A percentile compares a stretch with the other conserved stretches of the same genome.
Conservation (phyloP, 2,113 vertebrate species). For the Gila orcuttii region DNA sequence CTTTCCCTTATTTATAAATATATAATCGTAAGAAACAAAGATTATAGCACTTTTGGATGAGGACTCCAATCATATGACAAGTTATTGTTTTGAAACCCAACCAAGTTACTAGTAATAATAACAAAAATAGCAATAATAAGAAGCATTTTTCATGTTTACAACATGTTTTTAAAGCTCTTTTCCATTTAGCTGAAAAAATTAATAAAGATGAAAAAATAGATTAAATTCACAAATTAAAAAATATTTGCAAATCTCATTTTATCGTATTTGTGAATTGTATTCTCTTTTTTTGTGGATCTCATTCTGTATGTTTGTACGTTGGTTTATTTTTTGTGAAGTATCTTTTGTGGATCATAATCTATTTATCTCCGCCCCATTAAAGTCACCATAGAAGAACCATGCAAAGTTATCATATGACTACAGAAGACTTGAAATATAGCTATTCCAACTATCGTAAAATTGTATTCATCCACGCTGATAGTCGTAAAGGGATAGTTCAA, state of each 20-base stretch:
- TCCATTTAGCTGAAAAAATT: neutral
- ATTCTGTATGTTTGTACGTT: neutral
- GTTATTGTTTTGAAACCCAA: neutral
- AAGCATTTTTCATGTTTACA: neutral
- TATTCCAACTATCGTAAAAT: neutral
- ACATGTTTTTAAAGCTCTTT: neutral
- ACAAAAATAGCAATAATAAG: neutral
- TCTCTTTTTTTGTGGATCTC: neutral
- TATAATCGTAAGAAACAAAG: neutral
- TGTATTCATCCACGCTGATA: neutral
- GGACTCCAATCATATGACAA: neutral
- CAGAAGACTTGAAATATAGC: neutral
- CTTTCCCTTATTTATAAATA: neutral
- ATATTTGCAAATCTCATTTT: neutral
- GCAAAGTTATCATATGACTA: neutral
- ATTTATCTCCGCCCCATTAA: neutral
- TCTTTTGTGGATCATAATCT: neutral
- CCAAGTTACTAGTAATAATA: neutral
- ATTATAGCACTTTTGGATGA: conserved; percentile 47
- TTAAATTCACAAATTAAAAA: neutral
- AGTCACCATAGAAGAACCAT: neutral
- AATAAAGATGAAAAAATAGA: neutral
- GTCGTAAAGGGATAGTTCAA: neutral
- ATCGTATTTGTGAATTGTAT: neutral
- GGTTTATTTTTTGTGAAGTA: neutral